Evolutionary conservation across 1,140 invertebrate species (phyloP).

Genomic region (Drosophila bipectinata): DNA sequence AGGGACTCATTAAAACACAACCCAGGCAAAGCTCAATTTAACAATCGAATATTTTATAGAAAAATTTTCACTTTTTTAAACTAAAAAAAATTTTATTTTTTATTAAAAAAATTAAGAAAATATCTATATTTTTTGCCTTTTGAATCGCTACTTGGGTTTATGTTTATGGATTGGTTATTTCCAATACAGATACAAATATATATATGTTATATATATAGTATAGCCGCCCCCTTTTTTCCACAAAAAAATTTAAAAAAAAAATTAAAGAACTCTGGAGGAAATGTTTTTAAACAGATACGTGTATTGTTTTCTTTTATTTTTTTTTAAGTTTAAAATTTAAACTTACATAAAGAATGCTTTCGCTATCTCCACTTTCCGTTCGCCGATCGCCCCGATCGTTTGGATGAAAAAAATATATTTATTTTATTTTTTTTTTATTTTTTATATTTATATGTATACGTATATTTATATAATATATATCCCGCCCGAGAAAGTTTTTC

Average conservation of each 20-base stretch:
- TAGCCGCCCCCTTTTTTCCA: no score
- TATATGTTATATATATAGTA: constrained; percentile 3
- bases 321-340: background rate
- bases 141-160: constrained; percentile 29
- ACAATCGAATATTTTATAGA: constrained; percentile 15
- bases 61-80: background rate
- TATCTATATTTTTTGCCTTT: background rate
- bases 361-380: constrained; percentile 5
- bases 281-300: no score
- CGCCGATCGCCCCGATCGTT: constrained; percentile 27
- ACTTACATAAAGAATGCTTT: constrained; percentile 35
- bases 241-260: no score
- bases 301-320: no score
- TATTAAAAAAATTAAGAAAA: background rate
- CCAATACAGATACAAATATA: constrained; percentile 12
- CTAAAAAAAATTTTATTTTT: background rate
- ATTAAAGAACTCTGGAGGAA: no score
- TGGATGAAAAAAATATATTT: constrained; percentile 41
- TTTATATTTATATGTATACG: background rate
- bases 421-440: constrained; percentile 5
- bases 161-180: constrained; percentile 22
- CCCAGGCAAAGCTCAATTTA: constrained; percentile 36
- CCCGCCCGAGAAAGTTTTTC: constrained; percentile 42
- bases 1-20: constrained; percentile 26
- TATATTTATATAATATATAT: constrained; percentile 8